Percentiles rank a stretch among this genome's conserved stretches.
Conservation (phyloP, 2,113 vertebrate species). For the Grammomys dolichurus region DNA sequence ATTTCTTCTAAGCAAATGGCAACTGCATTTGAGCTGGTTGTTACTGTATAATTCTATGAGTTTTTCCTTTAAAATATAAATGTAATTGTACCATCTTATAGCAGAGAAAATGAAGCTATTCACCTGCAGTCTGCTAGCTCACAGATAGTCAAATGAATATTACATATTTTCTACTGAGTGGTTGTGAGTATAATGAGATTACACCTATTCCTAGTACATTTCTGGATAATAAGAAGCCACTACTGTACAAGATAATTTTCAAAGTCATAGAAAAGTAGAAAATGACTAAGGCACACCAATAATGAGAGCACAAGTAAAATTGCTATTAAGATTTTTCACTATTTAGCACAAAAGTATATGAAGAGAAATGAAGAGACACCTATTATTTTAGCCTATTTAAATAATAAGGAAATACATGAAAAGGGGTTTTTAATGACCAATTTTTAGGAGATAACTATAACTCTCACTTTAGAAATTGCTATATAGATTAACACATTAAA, state of each 20-base stretch:
- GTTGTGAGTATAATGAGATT: conserved; percentile 80
- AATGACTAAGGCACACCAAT: conserved; percentile 44
- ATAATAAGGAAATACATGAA: conserved; percentile 65
- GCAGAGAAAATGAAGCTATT: conserved; percentile 82
- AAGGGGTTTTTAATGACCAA: neutral
- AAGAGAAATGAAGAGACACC: conserved; percentile 13
- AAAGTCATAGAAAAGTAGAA: conserved; percentile 79
- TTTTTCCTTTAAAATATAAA: conserved; percentile 79
- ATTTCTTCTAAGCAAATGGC: conserved; percentile 73
- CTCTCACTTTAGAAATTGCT: conserved; percentile 50
- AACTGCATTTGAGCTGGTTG: conserved; percentile 69
- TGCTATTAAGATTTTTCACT: conserved; percentile 48
- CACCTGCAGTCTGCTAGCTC: conserved; percentile 68
- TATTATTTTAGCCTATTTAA: conserved; percentile 49
- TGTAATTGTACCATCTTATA: conserved; percentile 73
- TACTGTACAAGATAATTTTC: conserved; percentile 75
- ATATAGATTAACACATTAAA: conserved; percentile 59
- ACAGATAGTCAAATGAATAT: conserved; percentile 80
- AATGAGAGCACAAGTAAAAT: conserved; percentile 64
- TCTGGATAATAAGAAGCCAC: conserved; percentile 69
- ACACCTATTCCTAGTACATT: conserved; percentile 68
- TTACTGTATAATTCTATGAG: conserved; percentile 77
- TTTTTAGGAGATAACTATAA: conserved; percentile 44
- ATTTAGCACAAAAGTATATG: neutral
- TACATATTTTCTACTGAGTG: conserved; percentile 72